Evolutionary conservation across 2,797 vertebrate genomes (phyloP), one percentile per base, ranked within the genome.

Genomic region (Sebastes matsubarae): DNA sequence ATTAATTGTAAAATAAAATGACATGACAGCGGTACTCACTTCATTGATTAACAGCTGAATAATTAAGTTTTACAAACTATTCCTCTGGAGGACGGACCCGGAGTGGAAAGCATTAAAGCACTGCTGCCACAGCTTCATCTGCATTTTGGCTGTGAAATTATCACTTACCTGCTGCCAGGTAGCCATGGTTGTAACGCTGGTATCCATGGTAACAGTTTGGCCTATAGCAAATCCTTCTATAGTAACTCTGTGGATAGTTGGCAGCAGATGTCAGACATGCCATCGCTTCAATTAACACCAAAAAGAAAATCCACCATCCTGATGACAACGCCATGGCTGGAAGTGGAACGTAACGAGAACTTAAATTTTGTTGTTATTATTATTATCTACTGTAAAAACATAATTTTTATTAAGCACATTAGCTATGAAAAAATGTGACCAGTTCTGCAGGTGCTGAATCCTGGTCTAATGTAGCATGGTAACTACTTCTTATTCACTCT

Each of bases 161-260:
- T 68, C 65, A 87, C 96, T 88, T 93, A 99, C 98, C 97, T 96
- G 96, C 82, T 29, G 90, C 90, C 46, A 91, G 68, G 70, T 88
- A 85, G 78, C 82, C 93, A 20, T 25, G 66, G 29, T 91, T 89
- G 81, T 96, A 93, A 8, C 94, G 92, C 0, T 87, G 84, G 70
- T 96, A 73, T 91, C 94, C 75, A 94, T 95, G 91, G 91, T 80
- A 88, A 81, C 98, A 99, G 7, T 92, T 75, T 3, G 92, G 93
- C 81, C 96, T 96, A 80, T 96, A 96, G 91, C 98, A 99, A 89
- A 88, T 94, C 71, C 95, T 95, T 91, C 96, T 96, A 68, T 96
- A 91, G 84, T 96, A 96, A 81, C 77, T 95, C 79, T 96, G 93
- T 0, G 90, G 92, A 64, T 94, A 94, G 76, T 95, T 93, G 0